Evolutionary conservation across 2,888 invertebrate species (phyloP), one percentile per base, ranked within the genome.

Genomic region (Homarus gammarus): DNA sequence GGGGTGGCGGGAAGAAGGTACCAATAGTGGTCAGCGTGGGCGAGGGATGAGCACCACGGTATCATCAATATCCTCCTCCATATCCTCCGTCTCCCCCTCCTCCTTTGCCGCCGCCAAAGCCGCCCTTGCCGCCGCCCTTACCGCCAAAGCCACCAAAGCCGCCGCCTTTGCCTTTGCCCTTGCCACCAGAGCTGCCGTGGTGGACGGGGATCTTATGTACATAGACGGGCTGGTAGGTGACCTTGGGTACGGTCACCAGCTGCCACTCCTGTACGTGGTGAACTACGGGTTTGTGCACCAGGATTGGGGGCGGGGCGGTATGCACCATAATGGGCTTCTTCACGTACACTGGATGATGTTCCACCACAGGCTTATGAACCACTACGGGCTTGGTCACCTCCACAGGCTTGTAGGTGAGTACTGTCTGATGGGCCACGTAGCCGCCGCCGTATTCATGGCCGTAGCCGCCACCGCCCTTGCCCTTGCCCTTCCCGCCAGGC

Each of bases 231-330:
- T 87, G 72, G 73, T 91, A 91, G 36, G 84, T 73, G 22, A 85
- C 85, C 73, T 90, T 91, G 12, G 91, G 91, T 1, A 91, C 91
- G 36, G 87, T 84, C 2, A 91, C 91, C 12, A 91, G 85, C 82
- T 87, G 84, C 91, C 91, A 91, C 38, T 91, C 90, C 56, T 90
- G 84, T 15, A 87, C 87, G 77, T 90, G 79, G 78, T 87, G 79
- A 38, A 85, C 75, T 12, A 91, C 91, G 0, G 91, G 91, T 61
- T 91, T 91, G 61, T 90, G 81, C 22, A 90, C 83, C 44, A 87
- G 72, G 38, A 90, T 73, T 22, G 90, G 90, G 0, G 64, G 79
- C 0, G 87, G 87, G 18, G 87, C 78, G 8, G 84, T 73, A 78
- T 85, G 73, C 15, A 87, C 84, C 18, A 84, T 61, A 56, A 90